Evolutionary conservation across 2,797 vertebrate genomes (phyloP), one percentile per base, ranked within the genome.

Genomic region (Anabacerthia variegaticeps): DNA sequence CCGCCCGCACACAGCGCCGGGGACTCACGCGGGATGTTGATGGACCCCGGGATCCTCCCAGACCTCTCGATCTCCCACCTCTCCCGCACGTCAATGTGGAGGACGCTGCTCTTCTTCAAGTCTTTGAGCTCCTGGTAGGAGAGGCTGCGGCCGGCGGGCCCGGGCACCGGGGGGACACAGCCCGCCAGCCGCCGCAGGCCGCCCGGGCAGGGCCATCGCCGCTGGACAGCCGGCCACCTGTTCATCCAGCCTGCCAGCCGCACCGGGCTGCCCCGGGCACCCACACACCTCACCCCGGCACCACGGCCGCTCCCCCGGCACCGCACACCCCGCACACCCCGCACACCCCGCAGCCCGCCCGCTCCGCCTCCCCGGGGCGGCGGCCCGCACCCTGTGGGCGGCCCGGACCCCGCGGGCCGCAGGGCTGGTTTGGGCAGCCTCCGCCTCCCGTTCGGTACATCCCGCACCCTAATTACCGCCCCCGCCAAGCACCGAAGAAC

Each of bases 41-140:
- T 36, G 7, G 99, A 98, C 5, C 98, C 98, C 0, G 99, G 98
- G 92, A 99, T 99, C 94, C 96, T 97, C 62, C 99, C 99, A 72
- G 97, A 98, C 73, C 98, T 98, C 36, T 98, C 88, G 69, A 99
- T 97, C 97, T 99, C 99, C 99, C 98, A 99, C 32, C 98, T 98
- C 86, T 99, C 99, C 88, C 99, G 98, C 69, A 99, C 99, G 73
- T 99, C 99, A 87, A 99, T 98, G 55, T 98, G 97, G 88, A 96
- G 92, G 17, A 97, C 92, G 36, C 91, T 82, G 9, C 76, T 95
- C 32, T 97, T 97, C 92, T 99, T 96, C 83, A 99, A 94, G 75
- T 98, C 97, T 95, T 99, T 99, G 72, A 99, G 97, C 97, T 99
- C 97, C 28, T 95, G 97, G 41, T 99, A 99, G 32, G 97, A 98